phyloP scores from a whole-genome alignment of 1,140 invertebrate species.

The Cyclargus thomasi region DNA sequence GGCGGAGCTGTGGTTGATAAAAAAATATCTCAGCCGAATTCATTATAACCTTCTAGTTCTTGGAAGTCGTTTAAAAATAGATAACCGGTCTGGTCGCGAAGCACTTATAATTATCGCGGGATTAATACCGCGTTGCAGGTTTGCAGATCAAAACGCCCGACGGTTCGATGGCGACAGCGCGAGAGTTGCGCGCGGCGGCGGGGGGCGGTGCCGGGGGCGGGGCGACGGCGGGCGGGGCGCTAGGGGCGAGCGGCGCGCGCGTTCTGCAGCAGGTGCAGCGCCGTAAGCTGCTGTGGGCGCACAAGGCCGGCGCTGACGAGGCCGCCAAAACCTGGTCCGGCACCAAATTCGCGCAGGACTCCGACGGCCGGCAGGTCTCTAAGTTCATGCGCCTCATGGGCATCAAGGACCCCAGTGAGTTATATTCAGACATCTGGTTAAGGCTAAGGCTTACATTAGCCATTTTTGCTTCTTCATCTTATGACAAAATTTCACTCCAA shows the following conservation, averaged over 20 bases:
- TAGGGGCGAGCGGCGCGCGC: constrained; percentile 15
- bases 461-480: no score
- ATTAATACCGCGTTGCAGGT: constrained; percentile 33
- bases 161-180: constrained; percentile 68
- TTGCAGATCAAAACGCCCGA: constrained; percentile 72
- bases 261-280: constrained; percentile 77
- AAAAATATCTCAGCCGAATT: no score
- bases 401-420: constrained; percentile 81
- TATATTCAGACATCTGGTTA: no score
- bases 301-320: constrained; percentile 76
- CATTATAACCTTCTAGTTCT: no score
- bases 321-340: constrained; percentile 83
- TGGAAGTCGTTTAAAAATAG: no score
- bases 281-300: constrained; percentile 91
- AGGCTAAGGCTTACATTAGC: no score
- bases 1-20: no score
- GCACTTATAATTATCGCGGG: no score
- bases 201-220: constrained; percentile 41
- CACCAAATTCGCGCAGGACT: constrained; percentile 90
- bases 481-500: no score
- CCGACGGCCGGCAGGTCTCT: constrained; percentile 91
- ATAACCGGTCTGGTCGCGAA: not conserved
- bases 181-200: constrained; percentile 61
- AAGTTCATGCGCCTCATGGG: constrained; percentile 98
- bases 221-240: constrained; percentile 45